These are phyloP conservation scores for Cheilinus undulatus DNA, from an alignment of 2,113 vertebrate genomes.

Conservation along the genomic window DNA sequence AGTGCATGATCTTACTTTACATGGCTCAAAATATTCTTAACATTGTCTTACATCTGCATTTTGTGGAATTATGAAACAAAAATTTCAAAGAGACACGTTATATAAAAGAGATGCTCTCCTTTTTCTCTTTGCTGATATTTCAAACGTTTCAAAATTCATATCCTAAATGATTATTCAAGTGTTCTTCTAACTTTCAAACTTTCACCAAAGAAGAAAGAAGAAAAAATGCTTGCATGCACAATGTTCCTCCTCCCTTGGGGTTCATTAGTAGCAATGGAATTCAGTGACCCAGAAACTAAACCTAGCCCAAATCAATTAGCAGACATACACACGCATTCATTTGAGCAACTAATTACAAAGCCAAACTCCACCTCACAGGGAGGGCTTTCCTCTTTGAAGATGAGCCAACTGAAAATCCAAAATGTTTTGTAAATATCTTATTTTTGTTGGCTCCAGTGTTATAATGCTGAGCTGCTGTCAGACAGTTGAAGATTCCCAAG, in stretches of 20 bases:
- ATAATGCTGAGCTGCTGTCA: conserved; percentile 13
- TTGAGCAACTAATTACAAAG: conserved; percentile 75
- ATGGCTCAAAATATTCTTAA: background rate
- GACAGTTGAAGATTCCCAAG: conserved; percentile 8
- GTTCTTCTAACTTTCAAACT: conserved; percentile 68
- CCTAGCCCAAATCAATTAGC: conserved; percentile 76
- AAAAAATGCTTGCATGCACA: conserved; percentile 64
- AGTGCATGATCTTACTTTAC: background rate
- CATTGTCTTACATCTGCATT: background rate
- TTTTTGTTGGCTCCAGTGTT: conserved; percentile 43
- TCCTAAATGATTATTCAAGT: conserved; percentile 59
- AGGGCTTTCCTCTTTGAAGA: conserved; percentile 75
- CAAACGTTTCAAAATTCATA: conserved; percentile 39
- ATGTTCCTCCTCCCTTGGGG: conserved; percentile 70
- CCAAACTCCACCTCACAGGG: conserved; percentile 68
- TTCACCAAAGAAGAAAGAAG: conserved; percentile 52
- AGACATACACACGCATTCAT: conserved; percentile 71
- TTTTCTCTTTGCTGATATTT: conserved; percentile 16
- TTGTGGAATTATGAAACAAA: background rate
- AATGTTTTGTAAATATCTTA: conserved; percentile 54
- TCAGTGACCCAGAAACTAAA: conserved; percentile 85
- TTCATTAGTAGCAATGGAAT: conserved; percentile 84
- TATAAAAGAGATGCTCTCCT: background rate
- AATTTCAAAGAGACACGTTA: background rate
- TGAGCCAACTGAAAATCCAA: conserved; percentile 45